Evolutionary conservation across 2,888 invertebrate genomes (phyloP).

Genomic region (Zygaena filipendulae): DNA sequence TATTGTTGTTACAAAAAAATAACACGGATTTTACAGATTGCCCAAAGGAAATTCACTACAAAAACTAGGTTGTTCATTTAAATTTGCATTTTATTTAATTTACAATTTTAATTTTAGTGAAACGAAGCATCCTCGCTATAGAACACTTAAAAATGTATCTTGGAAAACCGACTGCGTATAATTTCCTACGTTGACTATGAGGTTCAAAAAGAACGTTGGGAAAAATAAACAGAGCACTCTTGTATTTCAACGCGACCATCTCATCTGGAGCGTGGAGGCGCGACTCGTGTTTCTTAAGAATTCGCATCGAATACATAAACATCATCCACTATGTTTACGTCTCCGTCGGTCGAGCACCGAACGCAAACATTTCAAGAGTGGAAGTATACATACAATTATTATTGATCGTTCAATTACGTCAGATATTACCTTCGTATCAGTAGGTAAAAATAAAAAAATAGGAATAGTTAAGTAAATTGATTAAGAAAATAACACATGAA

Average conservation of each 20-base stretch:
- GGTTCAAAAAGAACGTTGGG: conserved; percentile 44
- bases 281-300: conserved; percentile 50
- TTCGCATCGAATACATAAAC: conserved; percentile 42
- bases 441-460: too few species aligned
- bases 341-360: conserved; percentile 24
- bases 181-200: conserved; percentile 35
- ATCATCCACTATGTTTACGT: conserved; percentile 41
- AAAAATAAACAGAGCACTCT: conserved; percentile 58
- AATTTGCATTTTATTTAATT: too few species aligned
- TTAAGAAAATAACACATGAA: too few species aligned
- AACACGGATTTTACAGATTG: too few species aligned
- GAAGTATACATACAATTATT: too few species aligned
- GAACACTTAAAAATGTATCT: conserved; percentile 33
- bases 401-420: too few species aligned
- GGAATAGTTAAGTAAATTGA: too few species aligned
- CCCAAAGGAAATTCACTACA: too few species aligned
- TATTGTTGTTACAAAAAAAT: too few species aligned
- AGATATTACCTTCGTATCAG: too few species aligned
- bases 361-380: conserved; percentile 19
- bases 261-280: conserved; percentile 39
- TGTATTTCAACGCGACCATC: conserved; percentile 53
- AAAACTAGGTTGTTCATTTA: too few species aligned
- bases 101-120: too few species aligned
- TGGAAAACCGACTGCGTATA: conserved; percentile 39
- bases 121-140: conserved; percentile 6